A percentile compares a stretch with the other conserved stretches of the same genome.
Conservation (phyloP, 2,888 invertebrate genomes). For the Laspeyria flexula region DNA sequence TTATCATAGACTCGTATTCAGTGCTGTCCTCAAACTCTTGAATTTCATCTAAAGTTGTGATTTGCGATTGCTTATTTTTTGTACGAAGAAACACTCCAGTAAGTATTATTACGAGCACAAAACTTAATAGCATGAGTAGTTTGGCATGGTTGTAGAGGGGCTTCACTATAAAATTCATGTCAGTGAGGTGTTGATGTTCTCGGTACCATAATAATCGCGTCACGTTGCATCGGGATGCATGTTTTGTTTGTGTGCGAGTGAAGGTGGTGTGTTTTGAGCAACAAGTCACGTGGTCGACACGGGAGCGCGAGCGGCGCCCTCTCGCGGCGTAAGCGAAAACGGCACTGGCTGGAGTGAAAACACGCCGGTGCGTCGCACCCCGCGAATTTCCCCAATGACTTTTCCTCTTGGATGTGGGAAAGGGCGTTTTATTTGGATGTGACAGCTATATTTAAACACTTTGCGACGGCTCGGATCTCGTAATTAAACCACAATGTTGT, state of each 20-base stretch:
- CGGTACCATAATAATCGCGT: conserved; percentile 50
- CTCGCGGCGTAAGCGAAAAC: conserved; percentile 79
- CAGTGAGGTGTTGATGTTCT: conserved; percentile 48
- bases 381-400: conserved; percentile 82
- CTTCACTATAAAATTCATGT: conserved; percentile 78
- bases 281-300: conserved; percentile 76
- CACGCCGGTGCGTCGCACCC: conserved; percentile 80
- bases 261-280: conserved; percentile 58
- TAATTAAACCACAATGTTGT: conserved; percentile 46
- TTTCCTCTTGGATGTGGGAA: conserved; percentile 77
- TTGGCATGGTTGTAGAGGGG: conserved; percentile 74
- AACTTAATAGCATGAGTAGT: conserved; percentile 71
- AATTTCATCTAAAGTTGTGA: conserved; percentile 51
- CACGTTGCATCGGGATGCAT: conserved; percentile 62
- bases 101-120: conserved; percentile 65
- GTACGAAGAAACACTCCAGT: conserved; percentile 68
- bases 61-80: conserved; percentile 61
- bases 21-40: conserved; percentile 56
- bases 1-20: conserved; percentile 71
- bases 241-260: conserved; percentile 53
- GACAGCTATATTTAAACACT: conserved; percentile 50
- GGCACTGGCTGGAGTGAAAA: conserved; percentile 79
- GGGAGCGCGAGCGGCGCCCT: conserved; percentile 75
- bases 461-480: conserved; percentile 37
- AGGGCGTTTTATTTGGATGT: conserved; percentile 62